Evolutionary conservation across 64 coral and sea anemone genomes (phyloP).

Genomic region (Anthopleura sola): DNA sequence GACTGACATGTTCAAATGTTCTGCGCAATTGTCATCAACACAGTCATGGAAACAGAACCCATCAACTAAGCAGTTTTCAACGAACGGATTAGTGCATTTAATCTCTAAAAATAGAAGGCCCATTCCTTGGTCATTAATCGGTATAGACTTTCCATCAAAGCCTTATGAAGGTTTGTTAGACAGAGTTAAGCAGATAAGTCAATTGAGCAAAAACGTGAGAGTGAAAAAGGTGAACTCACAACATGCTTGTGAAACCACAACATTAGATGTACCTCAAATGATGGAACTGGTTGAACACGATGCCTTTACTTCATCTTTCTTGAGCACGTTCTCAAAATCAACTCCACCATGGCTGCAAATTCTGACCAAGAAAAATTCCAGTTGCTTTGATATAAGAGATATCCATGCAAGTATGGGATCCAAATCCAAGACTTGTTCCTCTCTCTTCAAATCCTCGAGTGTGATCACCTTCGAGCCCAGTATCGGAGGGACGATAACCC

Average conservation of each 20-base stretch:
- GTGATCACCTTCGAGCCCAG: background rate
- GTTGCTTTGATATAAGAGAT: background rate
- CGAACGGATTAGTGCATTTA: background rate
- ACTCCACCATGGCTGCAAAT: background rate
- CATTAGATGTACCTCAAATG: background rate
- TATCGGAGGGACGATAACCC: background rate
- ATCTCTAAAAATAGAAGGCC: background rate
- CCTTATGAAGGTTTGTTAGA: background rate
- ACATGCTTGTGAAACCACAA: background rate
- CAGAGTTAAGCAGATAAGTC: background rate
- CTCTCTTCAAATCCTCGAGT: conserved; percentile 2
- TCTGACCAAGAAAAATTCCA: background rate
- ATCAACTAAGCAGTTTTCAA: background rate
- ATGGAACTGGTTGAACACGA: background rate
- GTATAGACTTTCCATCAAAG: background rate
- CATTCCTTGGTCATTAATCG: conserved; percentile 4
- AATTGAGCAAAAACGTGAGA: background rate
- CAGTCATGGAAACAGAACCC: background rate
- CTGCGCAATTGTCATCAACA: background rate
- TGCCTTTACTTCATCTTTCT: background rate
- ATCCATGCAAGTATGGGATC: background rate
- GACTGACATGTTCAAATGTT: background rate
- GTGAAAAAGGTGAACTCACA: background rate
- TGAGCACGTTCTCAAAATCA: background rate
- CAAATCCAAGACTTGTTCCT: background rate